phyloP scores from a whole-genome alignment of 2,797 vertebrate species.

The Rhabdomys pumilio region DNA sequence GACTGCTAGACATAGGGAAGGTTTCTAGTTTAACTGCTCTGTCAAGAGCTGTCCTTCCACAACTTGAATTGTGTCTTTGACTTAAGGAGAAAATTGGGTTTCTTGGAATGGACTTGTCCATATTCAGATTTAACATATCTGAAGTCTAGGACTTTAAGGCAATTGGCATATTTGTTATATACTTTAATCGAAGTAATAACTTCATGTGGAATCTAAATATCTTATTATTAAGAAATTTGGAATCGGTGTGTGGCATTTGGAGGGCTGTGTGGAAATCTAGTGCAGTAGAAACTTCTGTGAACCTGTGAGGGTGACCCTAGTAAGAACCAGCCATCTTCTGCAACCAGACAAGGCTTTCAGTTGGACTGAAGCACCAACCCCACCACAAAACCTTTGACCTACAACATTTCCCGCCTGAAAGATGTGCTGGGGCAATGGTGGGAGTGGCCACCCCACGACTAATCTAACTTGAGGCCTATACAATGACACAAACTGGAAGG shows the following conservation, averaged over 20 bases:
- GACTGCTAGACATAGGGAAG: background rate
- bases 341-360: background rate
- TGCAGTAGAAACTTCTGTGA: background rate
- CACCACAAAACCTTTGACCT: background rate
- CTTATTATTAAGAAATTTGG: slow-evolving; percentile 53
- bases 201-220: background rate
- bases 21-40: background rate
- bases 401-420: background rate
- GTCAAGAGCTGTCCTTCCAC: background rate
- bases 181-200: slow-evolving; percentile 30
- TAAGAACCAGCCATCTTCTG: background rate
- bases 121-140: background rate
- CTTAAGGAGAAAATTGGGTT: background rate
- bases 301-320: background rate
- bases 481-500: background rate
- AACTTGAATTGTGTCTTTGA: slow-evolving; percentile 8
- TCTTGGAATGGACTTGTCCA: background rate
- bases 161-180: slow-evolving; percentile 1
- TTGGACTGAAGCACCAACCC: background rate
- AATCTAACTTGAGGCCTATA: background rate
- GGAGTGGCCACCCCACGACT: background rate
- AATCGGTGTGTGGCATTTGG: background rate
- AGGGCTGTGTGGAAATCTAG: background rate
- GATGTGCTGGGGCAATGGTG: background rate
- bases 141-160: background rate